Evolutionary conservation across 2,797 vertebrate genomes (phyloP), one percentile per base, ranked within the genome.

Genomic region (Sphaeramia orbicularis): DNA sequence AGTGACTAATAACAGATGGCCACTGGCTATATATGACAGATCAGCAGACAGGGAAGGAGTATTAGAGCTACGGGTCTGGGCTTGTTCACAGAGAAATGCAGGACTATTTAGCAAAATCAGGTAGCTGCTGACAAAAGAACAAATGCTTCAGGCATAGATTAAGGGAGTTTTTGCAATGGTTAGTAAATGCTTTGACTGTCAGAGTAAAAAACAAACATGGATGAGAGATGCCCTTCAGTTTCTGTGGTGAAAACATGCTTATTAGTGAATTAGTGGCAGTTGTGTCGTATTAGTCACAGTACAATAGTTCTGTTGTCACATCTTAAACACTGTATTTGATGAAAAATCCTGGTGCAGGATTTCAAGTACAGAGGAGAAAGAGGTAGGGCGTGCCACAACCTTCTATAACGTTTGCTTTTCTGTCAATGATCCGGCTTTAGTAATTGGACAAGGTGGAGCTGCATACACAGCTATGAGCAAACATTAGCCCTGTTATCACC

Each of bases 361-460:
- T 27, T 27, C 24, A 27, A 6, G 6, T 6, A 27, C 24, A 27
- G 24, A 27, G 24, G 24, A 35, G 70, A 81, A 77, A 40, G 42
- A 64, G 14, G 48, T 21, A 78, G 85, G 91, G 87, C 65, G 90
- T 86, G 89, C 54, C 80, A 2, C 58, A 57, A 40, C 43, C 65
- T 85, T 62, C 71, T 64, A 63, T 65, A 79, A 86, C 71, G 78
- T 87, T 91, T 90, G 67, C 72, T 84, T 81, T 84, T 75, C 54
- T 74, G 60, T 69, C 76, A 15, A 58, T 82, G 83, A 89, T 90
- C 85, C 59, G 3, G 24, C 47, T 83, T 75, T 62, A 84, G 77
- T 86, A 82, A 62, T 79, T 80, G 72, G 72, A 65, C 57, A 85
- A 90, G 90, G 92, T 68, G 89, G 80, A 80, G 84, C 75, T 67